Conservation (phyloP, 2,888 invertebrate species). For the Pyrrhia umbra region DNA sequence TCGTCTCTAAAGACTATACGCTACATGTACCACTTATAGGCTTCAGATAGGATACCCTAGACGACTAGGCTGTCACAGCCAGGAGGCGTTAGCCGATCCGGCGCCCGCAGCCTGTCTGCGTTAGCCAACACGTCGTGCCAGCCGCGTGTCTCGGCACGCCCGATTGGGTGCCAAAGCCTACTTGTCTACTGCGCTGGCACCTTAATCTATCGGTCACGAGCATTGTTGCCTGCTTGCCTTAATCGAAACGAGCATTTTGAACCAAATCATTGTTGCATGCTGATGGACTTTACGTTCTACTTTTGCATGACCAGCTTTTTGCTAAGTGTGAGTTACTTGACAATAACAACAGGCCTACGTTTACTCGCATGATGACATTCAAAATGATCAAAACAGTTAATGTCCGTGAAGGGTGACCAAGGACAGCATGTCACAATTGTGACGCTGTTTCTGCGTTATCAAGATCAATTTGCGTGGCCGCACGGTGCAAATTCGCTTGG, state of each 20-base stretch:
- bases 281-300: constrained; percentile 44
- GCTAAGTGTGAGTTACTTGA: constrained; percentile 1
- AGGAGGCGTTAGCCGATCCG: constrained; percentile 23
- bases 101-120: constrained; percentile 2
- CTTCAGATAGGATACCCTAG: background rate
- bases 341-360: constrained; percentile 26
- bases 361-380: constrained; percentile 51
- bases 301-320: constrained; percentile 17
- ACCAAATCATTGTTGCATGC: constrained; percentile 14
- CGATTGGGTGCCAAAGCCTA: constrained; percentile 36
- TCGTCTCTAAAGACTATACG: background rate
- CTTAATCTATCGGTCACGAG: constrained; percentile 55
- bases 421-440: constrained; percentile 59
- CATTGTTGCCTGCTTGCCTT: constrained; percentile 49
- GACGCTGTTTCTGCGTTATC: constrained; percentile 30
- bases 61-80: background rate
- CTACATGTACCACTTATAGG: background rate
- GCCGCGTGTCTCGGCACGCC: constrained; percentile 31
- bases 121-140: constrained; percentile 43
- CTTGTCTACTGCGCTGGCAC: constrained; percentile 32
- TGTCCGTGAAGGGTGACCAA: constrained; percentile 70
- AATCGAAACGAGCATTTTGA: constrained; percentile 50
- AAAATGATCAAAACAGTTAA: constrained; percentile 62
- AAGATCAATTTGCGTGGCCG: constrained; percentile 22
- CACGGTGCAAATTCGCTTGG: constrained; percentile 54